Base-by-base conservation (phyloP, 2,113 vertebrate species). In the Balaeniceps rex region DNA sequence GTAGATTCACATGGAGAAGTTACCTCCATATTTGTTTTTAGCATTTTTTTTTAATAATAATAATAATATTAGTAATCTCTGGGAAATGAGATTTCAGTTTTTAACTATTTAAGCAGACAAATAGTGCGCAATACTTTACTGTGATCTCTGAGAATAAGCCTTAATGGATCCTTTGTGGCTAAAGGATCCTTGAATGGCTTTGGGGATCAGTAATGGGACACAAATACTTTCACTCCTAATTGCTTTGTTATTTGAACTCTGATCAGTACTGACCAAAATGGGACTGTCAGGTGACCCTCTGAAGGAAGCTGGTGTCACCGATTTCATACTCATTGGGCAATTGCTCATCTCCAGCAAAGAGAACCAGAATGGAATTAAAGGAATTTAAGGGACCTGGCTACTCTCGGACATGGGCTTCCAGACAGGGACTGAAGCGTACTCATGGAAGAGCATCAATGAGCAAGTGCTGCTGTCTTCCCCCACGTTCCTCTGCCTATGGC, bases 21-120 rank as follows among this genome's bases (percentile, higher is more conserved):
- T 94, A 84, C 90, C 78, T 97, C 90, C 75, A 16, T 92, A 72
- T 72, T 93, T 90, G 83, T 72, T 97, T 94, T 96, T 94, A 96
- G 61, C 74, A 17, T 91, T 96, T 94, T 94, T 94, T 63, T 36
- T 61, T 60, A 36, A 70, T 71, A 68, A n/a, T 58, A 23, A 58
- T n/a, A 60, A 70, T 77, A 38, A 55, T 89, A n/a, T 74, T 95
- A 52, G 49, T 84, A 81, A 90, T 90, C 82, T 87, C 95, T 80
- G 60, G 71, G 55, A 87, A 93, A 80, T 12, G 74, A 96, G 88
- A 94, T 90, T 92, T 82, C 24, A 1, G 44, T 86, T 90, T 94
- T 80, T 47, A 93, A 85, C 55, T 93, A 52, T 90, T 87, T 93
- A 88, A 89, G 46, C 78, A 89, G 88, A 71, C 34, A 92, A 87